Percentiles rank a stretch among this genome's conserved stretches.
These are phyloP conservation scores for Radopholus similis DNA, from an alignment of 1,140 invertebrate species.

Conservation along the genomic window DNA sequence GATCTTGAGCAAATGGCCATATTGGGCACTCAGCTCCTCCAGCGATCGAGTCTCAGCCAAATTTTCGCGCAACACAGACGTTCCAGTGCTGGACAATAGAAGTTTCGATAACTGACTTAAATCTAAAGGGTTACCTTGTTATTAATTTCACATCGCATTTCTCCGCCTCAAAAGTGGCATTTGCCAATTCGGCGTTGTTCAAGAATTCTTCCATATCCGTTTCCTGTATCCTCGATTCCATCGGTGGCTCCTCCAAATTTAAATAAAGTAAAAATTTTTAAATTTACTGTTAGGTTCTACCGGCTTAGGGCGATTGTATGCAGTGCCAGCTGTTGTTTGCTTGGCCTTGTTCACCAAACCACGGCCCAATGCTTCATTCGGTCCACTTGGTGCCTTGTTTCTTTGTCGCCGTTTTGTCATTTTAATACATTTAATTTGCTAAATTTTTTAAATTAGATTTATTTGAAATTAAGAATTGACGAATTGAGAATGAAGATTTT, in stretches of 20 bases:
- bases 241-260: background rate
- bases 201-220: slow-evolving; percentile 91
- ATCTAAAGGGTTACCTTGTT: slow-evolving; percentile 28
- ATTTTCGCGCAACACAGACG: too few relatives aligned
- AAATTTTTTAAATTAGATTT: too few relatives aligned
- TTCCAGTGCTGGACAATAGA: slow-evolving; percentile 74
- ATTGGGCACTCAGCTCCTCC: slow-evolving; percentile 68
- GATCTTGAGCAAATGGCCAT: slow-evolving; percentile 71
- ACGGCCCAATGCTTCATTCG: slow-evolving; percentile 57
- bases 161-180: slow-evolving; percentile 75
- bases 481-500: too few relatives aligned
- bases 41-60: slow-evolving; percentile 66
- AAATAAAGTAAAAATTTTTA: slow-evolving; percentile 7
- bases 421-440: too few relatives aligned
- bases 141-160: slow-evolving; percentile 40
- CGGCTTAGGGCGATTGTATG: slow-evolving; percentile 27
- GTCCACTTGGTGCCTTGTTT: slow-evolving; percentile 44
- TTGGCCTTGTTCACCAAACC: slow-evolving; percentile 40
- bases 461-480: too few relatives aligned
- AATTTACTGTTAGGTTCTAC: slow-evolving; percentile 20
- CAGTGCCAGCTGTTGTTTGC: background rate
- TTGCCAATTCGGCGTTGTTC: slow-evolving; percentile 83
- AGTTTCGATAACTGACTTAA: slow-evolving; percentile 29
- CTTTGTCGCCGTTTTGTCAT: slow-evolving; percentile 56
- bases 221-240: slow-evolving; percentile 77